A percentile compares a stretch with the other conserved stretches of the same genome.
phyloP scores from a whole-genome alignment of 1,140 invertebrate genomes.

The Nasonia longicornis region DNA sequence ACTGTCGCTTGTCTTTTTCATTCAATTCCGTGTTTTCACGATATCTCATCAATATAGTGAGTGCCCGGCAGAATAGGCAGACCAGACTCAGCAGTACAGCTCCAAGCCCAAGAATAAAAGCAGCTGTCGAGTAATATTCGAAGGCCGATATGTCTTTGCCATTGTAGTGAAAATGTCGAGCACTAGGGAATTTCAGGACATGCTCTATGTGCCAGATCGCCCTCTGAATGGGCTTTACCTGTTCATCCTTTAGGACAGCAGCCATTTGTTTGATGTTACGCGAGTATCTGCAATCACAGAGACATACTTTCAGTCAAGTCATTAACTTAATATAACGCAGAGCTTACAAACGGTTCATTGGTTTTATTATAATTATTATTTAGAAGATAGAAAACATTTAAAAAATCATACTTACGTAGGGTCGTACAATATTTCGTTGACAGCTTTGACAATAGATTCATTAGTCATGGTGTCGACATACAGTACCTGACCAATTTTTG shows the following conservation, averaged over 20 bases:
- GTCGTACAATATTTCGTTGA: slow-evolving; percentile 60
- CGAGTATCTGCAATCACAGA: slow-evolving; percentile 54
- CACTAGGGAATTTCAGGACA: slow-evolving; percentile 66
- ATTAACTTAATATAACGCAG: background rate
- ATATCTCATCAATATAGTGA: slow-evolving; percentile 12
- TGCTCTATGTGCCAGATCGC: slow-evolving; percentile 68
- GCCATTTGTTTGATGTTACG: slow-evolving; percentile 60
- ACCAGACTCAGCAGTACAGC: background rate
- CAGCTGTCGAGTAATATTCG: slow-evolving; percentile 52
- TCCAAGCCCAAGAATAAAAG: slow-evolving; percentile 40
- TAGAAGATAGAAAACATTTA: background rate
- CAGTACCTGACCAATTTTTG: slow-evolving; percentile 60
- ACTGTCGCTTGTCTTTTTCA: slow-evolving; percentile 23
- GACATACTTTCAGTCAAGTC: slow-evolving; percentile 2
- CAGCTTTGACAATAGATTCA: slow-evolving; percentile 50
- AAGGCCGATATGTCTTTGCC: slow-evolving; percentile 55
- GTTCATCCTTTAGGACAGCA: slow-evolving; percentile 59
- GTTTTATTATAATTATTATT: background rate
- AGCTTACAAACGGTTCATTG: background rate
- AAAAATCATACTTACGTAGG: slow-evolving; percentile 34
- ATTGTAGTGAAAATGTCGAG: slow-evolving; percentile 61
- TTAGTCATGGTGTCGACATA: slow-evolving; percentile 58
- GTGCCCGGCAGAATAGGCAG: background rate
- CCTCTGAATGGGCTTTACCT: slow-evolving; percentile 61
- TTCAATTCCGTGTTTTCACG: slow-evolving; percentile 3